Conservation (phyloP, 2,113 vertebrate genomes). For the Cranoglanis bouderius region DNA sequence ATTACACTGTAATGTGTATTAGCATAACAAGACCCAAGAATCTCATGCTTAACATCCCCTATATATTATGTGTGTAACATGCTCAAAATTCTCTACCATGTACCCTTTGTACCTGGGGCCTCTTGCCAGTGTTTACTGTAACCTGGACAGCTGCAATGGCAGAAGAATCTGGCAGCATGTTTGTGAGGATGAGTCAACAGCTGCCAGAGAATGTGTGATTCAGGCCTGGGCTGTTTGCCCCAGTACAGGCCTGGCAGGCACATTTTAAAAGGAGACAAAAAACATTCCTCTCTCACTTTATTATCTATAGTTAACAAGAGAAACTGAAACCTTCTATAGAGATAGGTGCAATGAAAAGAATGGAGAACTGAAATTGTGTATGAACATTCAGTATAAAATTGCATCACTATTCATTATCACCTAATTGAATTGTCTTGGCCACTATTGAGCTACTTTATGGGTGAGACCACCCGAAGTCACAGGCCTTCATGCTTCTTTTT, state of each 20-base stretch:
- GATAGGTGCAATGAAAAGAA: not conserved
- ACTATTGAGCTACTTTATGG: not conserved
- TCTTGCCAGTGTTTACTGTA: constrained; percentile 40
- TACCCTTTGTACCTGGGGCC: not conserved
- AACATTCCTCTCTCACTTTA: not conserved
- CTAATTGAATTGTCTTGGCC: not conserved
- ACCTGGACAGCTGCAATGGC: constrained; percentile 35
- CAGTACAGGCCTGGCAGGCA: constrained; percentile 35
- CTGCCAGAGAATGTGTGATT: constrained; percentile 45
- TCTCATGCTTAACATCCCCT: constrained; percentile 7
- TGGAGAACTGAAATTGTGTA: not conserved
- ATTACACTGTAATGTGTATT: not conserved
- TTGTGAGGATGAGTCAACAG: constrained; percentile 41
- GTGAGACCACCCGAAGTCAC: not conserved
- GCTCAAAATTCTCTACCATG: not conserved
- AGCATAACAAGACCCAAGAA: not conserved
- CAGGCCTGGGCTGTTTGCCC: constrained; percentile 5
- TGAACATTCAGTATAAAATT: not conserved
- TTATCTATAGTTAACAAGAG: not conserved
- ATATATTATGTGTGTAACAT: not conserved
- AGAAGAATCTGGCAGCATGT: constrained; percentile 34
- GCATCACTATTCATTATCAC: not conserved
- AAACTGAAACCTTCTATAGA: not conserved
- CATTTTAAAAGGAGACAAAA: not conserved
- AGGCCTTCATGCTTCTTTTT: not conserved